Percentiles rank a stretch among this genome's conserved stretches.
Evolutionary conservation across 2,113 vertebrate genomes (phyloP).

Genomic region (Elephas maximus): DNA sequence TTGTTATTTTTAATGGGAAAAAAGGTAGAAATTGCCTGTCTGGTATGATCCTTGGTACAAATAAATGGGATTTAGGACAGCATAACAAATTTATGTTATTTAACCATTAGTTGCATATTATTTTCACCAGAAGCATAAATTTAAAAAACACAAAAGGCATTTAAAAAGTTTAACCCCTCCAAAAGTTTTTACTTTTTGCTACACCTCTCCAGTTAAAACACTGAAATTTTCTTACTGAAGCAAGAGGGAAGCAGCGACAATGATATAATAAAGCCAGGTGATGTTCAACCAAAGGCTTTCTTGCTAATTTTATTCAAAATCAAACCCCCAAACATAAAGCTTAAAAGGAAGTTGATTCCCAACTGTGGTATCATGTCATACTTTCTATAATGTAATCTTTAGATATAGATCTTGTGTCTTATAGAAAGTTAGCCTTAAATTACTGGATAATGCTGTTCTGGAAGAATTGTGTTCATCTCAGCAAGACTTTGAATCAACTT

Average conservation of each 20-base stretch:
- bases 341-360: constrained; percentile 4
- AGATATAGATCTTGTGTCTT: constrained; percentile 77
- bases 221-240: background rate
- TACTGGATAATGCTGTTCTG: constrained; percentile 75
- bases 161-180: background rate
- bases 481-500: constrained; percentile 75
- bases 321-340: constrained; percentile 33
- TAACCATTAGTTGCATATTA: background rate
- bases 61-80: background rate
- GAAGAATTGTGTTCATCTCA: constrained; percentile 74
- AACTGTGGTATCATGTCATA: constrained; percentile 50
- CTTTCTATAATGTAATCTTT: constrained; percentile 82
- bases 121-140: background rate
- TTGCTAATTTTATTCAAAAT: constrained; percentile 42
- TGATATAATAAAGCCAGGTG: background rate
- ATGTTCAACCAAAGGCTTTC: background rate
- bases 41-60: background rate
- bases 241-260: background rate
- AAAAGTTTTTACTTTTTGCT: background rate
- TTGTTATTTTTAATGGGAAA: constrained; percentile 21
- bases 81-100: background rate
- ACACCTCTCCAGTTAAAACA: background rate
- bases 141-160: background rate
- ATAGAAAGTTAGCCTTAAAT: constrained; percentile 86
- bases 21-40: background rate